Evolutionary conservation across 2,888 invertebrate genomes (phyloP).

Genomic region (Ptilodon capucinus): DNA sequence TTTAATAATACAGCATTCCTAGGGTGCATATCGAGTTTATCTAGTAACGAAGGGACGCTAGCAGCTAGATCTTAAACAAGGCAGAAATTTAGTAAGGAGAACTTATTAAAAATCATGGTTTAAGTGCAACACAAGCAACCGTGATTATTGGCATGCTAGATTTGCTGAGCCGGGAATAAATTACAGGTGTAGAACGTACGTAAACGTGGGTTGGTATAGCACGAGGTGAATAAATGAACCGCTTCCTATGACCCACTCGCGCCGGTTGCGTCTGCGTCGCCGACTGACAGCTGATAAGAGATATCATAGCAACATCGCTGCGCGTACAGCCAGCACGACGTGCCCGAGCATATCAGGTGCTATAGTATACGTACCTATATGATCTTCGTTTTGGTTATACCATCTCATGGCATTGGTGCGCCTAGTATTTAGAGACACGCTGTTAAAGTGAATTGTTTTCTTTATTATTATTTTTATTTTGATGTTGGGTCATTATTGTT

Average conservation of each 20-base stretch:
- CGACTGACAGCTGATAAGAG: slow-evolving; percentile 15
- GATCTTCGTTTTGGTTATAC: no score
- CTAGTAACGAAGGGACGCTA: no score
- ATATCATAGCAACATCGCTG: not conserved
- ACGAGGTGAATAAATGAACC: slow-evolving; percentile 8
- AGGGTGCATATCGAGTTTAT: no score
- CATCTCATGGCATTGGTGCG: no score
- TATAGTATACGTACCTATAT: not conserved
- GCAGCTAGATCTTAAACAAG: no score
- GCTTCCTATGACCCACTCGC: slow-evolving; percentile 15
- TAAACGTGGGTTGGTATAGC: not conserved
- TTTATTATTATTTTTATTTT: no score
- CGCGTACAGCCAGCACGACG: not conserved
- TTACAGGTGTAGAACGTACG: not conserved
- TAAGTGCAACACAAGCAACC: not conserved
- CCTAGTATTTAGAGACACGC: no score
- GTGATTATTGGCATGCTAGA: not conserved
- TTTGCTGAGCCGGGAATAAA: not conserved
- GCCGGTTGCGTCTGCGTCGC: not conserved
- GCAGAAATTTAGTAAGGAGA: no score
- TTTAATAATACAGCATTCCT: no score
- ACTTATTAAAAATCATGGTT: no score
- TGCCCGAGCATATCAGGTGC: not conserved
- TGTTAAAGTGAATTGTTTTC: no score
- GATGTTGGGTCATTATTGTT: no score